Conservation (phyloP, 2,113 vertebrate genomes). For the Suncus etruscus region DNA sequence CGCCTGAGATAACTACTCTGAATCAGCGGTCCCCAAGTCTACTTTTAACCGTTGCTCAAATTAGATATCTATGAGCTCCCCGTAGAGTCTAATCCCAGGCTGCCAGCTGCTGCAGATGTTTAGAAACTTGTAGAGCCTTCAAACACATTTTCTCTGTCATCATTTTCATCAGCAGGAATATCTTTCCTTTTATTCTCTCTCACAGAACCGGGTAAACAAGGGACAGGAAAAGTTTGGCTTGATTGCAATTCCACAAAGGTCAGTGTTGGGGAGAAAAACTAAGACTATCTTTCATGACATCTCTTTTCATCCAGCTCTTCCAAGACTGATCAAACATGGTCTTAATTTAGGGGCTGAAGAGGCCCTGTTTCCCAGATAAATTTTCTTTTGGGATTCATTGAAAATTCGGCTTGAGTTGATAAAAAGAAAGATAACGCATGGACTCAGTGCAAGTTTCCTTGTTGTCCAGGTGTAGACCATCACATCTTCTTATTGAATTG, state of each 20-base stretch:
- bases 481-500: not conserved
- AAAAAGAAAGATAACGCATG: not conserved
- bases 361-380: constrained; percentile 56
- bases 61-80: constrained; percentile 83
- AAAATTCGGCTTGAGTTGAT: constrained; percentile 42
- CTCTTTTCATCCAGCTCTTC: constrained; percentile 75
- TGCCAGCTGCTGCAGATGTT: constrained; percentile 87
- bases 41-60: constrained; percentile 84
- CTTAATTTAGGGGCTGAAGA: constrained; percentile 72
- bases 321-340: constrained; percentile 61
- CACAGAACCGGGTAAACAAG: constrained; percentile 85
- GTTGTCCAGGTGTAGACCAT: not conserved
- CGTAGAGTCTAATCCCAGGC: constrained; percentile 80
- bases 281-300: constrained; percentile 80
- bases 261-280: constrained; percentile 73
- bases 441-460: not conserved
- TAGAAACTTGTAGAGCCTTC: constrained; percentile 84
- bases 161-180: constrained; percentile 85
- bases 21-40: constrained; percentile 85
- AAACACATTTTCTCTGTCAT: constrained; percentile 86
- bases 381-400: constrained; percentile 63
- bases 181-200: constrained; percentile 72
- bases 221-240: constrained; percentile 80
- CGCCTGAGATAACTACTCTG: constrained; percentile 83
- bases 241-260: constrained; percentile 80